Evolutionary conservation across 2,888 invertebrate species (phyloP).

Genomic region (Platycheirus rosarum): DNA sequence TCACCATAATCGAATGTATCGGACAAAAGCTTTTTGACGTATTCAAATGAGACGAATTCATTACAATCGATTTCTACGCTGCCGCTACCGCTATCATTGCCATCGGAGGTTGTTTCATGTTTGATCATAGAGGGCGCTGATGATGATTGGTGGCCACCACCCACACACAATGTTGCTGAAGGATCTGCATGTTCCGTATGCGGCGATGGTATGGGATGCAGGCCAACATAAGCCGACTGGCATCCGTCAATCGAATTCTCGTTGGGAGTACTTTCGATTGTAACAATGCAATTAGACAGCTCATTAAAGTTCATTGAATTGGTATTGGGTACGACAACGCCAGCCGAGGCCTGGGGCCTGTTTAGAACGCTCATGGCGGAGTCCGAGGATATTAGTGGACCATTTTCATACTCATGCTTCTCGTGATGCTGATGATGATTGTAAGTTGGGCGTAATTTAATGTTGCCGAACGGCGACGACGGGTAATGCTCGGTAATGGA

Average conservation of each 20-base stretch:
- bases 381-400: constrained; percentile 23
- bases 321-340: constrained; percentile 76
- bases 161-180: constrained; percentile 27
- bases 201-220: constrained; percentile 19
- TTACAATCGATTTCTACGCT: constrained; percentile 66
- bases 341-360: constrained; percentile 54
- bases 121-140: constrained; percentile 25
- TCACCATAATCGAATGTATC: constrained; percentile 79
- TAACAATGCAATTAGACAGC: constrained; percentile 83
- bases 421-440: constrained; percentile 37
- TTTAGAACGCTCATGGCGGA: constrained; percentile 37
- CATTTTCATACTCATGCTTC: constrained; percentile 29
- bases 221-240: constrained; percentile 58
- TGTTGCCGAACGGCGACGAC: constrained; percentile 46
- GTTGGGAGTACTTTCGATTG: constrained; percentile 80
- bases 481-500: constrained; percentile 69
- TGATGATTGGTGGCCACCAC: constrained; percentile 32
- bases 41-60: constrained; percentile 82
- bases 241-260: constrained; percentile 76
- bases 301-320: constrained; percentile 83
- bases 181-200: constrained; percentile 10
- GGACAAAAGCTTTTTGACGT: constrained; percentile 81
- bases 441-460: constrained; percentile 69
- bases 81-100: constrained; percentile 4
- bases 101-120: constrained; percentile 8